Evolutionary conservation across 2,888 invertebrate species (phyloP), one percentile per base, ranked within the genome.

Genomic region (Coenonympha arcania): DNA sequence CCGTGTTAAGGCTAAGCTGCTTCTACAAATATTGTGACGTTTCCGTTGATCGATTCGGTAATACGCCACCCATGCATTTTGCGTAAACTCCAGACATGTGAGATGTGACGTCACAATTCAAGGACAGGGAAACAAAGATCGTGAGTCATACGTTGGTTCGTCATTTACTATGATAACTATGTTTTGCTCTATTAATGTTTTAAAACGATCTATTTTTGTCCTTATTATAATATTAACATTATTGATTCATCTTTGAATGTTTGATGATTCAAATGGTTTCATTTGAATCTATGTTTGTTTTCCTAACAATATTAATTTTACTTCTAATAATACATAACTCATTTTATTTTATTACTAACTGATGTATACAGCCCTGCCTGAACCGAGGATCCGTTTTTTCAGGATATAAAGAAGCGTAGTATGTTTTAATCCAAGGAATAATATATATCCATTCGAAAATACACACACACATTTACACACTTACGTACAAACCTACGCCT

Each of bases 1-100:
- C 40, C 34, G 41, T 26, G 47, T 47, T 53, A 53, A 50, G 53
- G 51, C 48, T 46, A 33, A 43, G 58, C 66, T 67, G 65, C 60
- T 56, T 64, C 60, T 57, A 52, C 52, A 52, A 51, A 46, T 28
- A 50, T 44, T 53, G 36, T 49, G 48, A 49, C 33, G 24, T 39
- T 37, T 31, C 16, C 8, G 43, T 48, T 62, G 24, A 47, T 50
- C 36, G 42, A 46, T 37, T 37, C n/a, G n/a, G 34, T 34, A 44
- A n/a, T 16, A 34, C n/a, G n/a, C n/a, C n/a, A 9, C 43, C 16
- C 34, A 16, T 44, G 13, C 15, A 34, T 41, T 18, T 28, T 6
- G 3, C 28, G 40, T 22, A 22, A 4, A 11, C 2, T 34, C 11
- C 11, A 20, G 5, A 15, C n/a, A 6, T 13, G 11, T 37, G 5